Evolutionary conservation across 2,113 vertebrate species (phyloP), one percentile per base, ranked within the genome.

Genomic region (Ctenodactylus gundi): DNA sequence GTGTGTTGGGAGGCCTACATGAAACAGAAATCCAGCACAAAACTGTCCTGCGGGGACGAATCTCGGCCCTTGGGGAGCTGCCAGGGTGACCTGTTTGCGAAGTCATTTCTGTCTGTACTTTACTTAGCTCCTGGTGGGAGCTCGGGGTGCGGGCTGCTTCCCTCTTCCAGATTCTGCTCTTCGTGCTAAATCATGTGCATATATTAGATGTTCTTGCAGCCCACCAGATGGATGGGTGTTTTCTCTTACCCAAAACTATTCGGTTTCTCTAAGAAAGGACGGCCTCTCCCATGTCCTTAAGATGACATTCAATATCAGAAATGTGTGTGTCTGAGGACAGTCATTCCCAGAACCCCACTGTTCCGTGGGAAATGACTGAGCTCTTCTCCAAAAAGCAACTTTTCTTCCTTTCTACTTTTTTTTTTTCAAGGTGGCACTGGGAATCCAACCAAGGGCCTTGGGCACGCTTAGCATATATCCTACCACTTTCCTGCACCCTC

Each of bases 21-120:
- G 44, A 94, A 96, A 92, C 72, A 94, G 93, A 93, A 88, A 95
- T 73, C 78, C 84, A 85, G 94, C 94, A 95, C 89, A 81, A 95
- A 93, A 88, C 88, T 41, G 86, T 94, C 94, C 91, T 46, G 76
- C 27, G 46, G 91, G 91, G 92, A 94, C 27, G 78, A 60, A 12
- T 46, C 70, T 53, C 44, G 39, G 94, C 21, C 94, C 70, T 25
- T 31, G 49, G 82, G 73, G 91, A 88, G 5, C 1, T 0, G 75
- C n/a, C 18, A 41, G 81, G 88, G 44, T 72, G 82, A 76, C 78
- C 90, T 18, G 83, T n/a, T n/a, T n/a, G n/a, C 25, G 17, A 80
- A 78, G 70, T 85, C 70, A 46, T 58, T 49, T 39, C 82, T 67
- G 73, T 25, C 68, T 86, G n/a, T 21, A 49, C 60, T 89, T 91